phyloP scores from a whole-genome alignment of 2,113 vertebrate genomes.

The Malaclemys terrapin region DNA sequence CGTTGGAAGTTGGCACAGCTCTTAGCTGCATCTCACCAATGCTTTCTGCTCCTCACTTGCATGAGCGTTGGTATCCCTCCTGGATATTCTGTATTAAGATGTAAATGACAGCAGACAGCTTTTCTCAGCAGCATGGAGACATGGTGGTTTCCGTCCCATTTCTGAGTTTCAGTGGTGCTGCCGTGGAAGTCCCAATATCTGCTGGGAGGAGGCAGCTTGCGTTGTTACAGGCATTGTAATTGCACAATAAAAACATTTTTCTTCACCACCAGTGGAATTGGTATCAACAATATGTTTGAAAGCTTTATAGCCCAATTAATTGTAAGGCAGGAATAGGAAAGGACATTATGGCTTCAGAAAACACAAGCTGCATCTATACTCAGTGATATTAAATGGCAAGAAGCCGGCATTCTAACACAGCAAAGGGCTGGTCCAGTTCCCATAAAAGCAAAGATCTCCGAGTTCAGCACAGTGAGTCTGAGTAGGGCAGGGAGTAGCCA shows the following conservation, averaged over 20 bases:
- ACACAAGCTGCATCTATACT: constrained; percentile 70
- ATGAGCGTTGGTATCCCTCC: not conserved
- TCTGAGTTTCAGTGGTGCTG: not conserved
- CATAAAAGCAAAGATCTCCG: accelerated
- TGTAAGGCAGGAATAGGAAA: constrained; percentile 67
- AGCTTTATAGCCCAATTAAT: constrained; percentile 73
- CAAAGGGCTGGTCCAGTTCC: not conserved
- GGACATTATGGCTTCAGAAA: constrained; percentile 58
- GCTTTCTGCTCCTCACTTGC: accelerated
- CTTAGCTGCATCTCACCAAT: not conserved
- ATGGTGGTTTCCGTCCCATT: accelerated
- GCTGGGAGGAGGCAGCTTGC: accelerated
- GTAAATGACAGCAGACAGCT: constrained; percentile 16
- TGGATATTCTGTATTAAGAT: not conserved
- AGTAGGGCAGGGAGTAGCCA: not conserved
- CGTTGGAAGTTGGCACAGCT: not conserved
- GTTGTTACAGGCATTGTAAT: constrained; percentile 48
- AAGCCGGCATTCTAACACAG: constrained; percentile 16
- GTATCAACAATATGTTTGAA: constrained; percentile 71
- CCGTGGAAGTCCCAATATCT: not conserved
- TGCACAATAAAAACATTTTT: constrained; percentile 65
- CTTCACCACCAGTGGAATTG: constrained; percentile 68
- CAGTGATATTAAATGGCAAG: constrained; percentile 61
- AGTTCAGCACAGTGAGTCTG: not conserved
- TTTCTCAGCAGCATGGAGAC: not conserved